phyloP scores from a whole-genome alignment of 2,113 vertebrate genomes.

The Bos indicus region DNA sequence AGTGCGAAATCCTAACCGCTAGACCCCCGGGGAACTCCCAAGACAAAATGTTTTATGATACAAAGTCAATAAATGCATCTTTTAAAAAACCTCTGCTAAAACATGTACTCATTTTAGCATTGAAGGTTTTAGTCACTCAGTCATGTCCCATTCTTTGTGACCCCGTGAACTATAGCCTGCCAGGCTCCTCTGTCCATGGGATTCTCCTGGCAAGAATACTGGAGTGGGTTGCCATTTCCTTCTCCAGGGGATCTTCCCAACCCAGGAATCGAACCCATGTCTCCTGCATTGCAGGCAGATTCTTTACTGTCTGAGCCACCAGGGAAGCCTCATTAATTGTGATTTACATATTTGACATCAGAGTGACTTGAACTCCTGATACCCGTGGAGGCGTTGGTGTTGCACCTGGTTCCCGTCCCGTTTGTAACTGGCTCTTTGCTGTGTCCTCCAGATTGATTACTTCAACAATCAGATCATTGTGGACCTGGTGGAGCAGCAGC shows the following conservation, averaged over 20 bases:
- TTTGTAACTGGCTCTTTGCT: not conserved
- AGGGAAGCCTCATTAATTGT: not conserved
- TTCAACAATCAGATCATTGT: constrained; percentile 99
- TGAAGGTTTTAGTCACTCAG: not conserved
- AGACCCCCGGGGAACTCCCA: not conserved
- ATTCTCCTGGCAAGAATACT: not conserved
- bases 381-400: fast-evolving
- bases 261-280: not conserved
- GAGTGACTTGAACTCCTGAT: not conserved
- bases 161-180: not conserved
- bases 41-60: not conserved
- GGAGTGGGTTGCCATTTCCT: not conserved
- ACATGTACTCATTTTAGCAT: not conserved
- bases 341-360: not conserved
- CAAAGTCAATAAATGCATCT: not conserved
- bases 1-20: not conserved
- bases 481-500: constrained; percentile 97
- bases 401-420: not conserved
- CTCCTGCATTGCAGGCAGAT: not conserved
- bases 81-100: not conserved
- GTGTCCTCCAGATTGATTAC: constrained; percentile 90
- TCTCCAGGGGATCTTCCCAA: not conserved
- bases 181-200: not conserved
- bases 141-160: not conserved
- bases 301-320: not conserved